phyloP scores from a whole-genome alignment of 2,888 invertebrate species.

The Caenorhabditis sp. region DNA sequence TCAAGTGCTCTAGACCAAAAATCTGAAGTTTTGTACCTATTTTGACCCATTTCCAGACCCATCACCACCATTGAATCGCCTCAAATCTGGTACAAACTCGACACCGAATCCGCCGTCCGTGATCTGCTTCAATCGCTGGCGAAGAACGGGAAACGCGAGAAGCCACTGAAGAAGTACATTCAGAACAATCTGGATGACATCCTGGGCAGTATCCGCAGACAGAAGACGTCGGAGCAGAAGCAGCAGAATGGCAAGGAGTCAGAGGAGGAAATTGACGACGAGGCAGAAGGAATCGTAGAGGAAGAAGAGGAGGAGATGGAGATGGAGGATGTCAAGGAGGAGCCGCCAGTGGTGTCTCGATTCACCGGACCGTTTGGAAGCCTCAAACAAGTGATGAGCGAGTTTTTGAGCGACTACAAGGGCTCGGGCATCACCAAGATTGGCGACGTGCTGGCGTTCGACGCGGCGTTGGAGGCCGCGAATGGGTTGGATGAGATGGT shows the following conservation, averaged over 20 bases:
- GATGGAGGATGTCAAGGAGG: neutral
- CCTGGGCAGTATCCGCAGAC: constrained; percentile 34
- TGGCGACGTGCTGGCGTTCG: constrained; percentile 27
- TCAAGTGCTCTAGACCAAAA: too few species aligned
- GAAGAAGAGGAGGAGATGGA: constrained; percentile 36
- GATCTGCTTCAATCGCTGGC: constrained; percentile 8
- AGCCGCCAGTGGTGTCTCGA: neutral
- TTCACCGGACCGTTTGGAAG: constrained; percentile 36
- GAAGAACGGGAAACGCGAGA: constrained; percentile 51
- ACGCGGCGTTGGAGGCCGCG: constrained; percentile 34
- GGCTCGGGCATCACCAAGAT: constrained; percentile 42
- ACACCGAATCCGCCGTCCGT: constrained; percentile 24
- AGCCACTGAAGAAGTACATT: constrained; percentile 42
- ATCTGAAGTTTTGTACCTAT: neutral
- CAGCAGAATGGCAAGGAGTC: neutral
- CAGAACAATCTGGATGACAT: constrained; percentile 40
- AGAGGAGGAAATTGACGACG: constrained; percentile 7
- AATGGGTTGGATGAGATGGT: constrained; percentile 53
- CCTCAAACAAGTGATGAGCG: constrained; percentile 41
- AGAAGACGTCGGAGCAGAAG: constrained; percentile 33
- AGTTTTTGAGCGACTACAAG: constrained; percentile 35
- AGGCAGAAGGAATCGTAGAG: constrained; percentile 35
- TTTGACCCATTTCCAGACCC: constrained; percentile 36
- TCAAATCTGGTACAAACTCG: constrained; percentile 40
- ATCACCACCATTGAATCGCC: neutral